Conservation (phyloP, 1,140 invertebrate species). For the Babylonia areolata region DNA sequence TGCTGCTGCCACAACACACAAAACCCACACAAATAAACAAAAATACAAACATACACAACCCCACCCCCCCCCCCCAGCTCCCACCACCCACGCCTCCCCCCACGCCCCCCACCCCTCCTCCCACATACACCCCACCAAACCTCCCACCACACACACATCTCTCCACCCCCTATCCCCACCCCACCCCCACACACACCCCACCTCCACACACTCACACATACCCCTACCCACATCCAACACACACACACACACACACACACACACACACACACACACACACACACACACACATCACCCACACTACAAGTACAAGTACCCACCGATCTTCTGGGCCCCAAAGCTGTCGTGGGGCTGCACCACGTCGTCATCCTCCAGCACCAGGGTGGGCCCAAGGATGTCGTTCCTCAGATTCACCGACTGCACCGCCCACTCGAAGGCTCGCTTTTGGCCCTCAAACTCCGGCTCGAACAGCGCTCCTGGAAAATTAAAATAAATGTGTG, state of each 20-base stretch:
- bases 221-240: no score
- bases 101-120: no score
- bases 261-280: background rate
- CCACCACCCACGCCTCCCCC: no score
- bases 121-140: no score
- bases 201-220: background rate
- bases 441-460: slow-evolving; percentile 55
- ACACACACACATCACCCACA: background rate
- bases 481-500: slow-evolving; percentile 27
- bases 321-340: slow-evolving; percentile 60
- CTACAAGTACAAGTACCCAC: slow-evolving; percentile 34
- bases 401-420: slow-evolving; percentile 58
- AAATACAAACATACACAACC: no score
- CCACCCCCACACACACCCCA: no score
- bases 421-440: slow-evolving; percentile 58
- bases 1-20: no score
- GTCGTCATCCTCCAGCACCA: slow-evolving; percentile 56
- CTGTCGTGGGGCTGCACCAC: slow-evolving; percentile 62
- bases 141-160: no score
- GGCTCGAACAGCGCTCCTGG: slow-evolving; percentile 62
- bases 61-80: no score
- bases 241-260: background rate
- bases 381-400: slow-evolving; percentile 52
- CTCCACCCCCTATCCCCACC: no score
- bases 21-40: no score